Conservation (phyloP, 2,888 invertebrate genomes). For the Xanthia togata region DNA sequence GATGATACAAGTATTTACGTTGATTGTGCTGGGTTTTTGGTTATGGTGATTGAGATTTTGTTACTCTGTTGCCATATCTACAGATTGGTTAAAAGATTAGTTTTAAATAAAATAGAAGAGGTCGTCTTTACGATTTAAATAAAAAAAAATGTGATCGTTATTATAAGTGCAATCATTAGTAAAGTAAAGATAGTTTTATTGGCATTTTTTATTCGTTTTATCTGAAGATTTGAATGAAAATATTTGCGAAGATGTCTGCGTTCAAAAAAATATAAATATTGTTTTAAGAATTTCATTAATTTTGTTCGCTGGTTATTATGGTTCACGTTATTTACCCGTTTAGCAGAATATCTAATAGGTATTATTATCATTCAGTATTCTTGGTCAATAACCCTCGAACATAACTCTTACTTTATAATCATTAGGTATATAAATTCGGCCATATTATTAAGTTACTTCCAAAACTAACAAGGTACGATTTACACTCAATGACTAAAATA, state of each 20-base stretch:
- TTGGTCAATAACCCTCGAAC: background rate
- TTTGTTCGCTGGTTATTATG: background rate
- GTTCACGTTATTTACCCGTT: background rate
- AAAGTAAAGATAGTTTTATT: background rate
- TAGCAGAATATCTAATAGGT: background rate
- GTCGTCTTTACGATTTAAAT: background rate
- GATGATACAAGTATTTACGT: background rate
- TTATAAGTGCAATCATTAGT: background rate
- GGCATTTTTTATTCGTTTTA: background rate
- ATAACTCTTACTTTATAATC: background rate
- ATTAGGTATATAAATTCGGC: background rate
- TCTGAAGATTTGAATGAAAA: background rate
- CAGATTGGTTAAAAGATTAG: background rate
- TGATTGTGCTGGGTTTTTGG: constrained; percentile 2
- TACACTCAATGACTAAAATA: constrained; percentile 22
- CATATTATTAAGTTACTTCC: background rate
- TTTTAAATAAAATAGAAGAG: background rate
- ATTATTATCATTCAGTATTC: background rate
- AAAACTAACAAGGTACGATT: background rate
- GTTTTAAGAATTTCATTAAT: background rate
- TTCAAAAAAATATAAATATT: background rate
- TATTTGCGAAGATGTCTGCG: background rate
- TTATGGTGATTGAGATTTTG: background rate
- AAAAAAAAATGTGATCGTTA: background rate
- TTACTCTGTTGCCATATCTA: constrained; percentile 3